These are phyloP conservation scores for Eurypyga helias DNA, from an alignment of 2,113 vertebrate species.

Conservation along the genomic window DNA sequence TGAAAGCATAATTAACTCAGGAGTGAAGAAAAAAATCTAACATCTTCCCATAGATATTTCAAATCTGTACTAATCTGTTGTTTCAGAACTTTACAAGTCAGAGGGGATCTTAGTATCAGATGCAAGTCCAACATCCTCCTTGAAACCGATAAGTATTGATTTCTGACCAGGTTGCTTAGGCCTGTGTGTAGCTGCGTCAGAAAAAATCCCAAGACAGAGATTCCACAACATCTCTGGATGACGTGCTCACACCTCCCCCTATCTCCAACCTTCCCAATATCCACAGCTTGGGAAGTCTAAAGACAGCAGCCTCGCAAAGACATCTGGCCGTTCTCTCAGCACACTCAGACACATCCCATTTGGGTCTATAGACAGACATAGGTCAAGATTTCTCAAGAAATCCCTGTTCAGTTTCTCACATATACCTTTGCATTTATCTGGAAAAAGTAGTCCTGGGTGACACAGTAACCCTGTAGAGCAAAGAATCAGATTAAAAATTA, in stretches of 20 bases:
- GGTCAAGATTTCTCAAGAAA: neutral
- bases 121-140: neutral
- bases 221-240: neutral
- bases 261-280: neutral
- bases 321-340: neutral
- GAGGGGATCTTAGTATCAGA: neutral
- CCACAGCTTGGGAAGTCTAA: neutral
- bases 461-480: neutral
- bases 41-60: neutral
- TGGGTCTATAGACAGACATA: neutral
- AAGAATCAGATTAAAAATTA: neutral
- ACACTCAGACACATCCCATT: neutral
- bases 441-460: neutral
- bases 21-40: neutral
- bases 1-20: neutral
- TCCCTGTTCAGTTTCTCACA: neutral
- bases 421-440: neutral
- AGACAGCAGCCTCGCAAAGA: neutral
- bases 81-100: neutral
- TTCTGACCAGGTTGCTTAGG: neutral
- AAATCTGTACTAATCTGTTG: neutral
- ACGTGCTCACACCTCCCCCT: fast-evolving
- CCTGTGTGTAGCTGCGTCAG: neutral
- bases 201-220: neutral
- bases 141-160: neutral